These are phyloP conservation scores for Hydractinia symbiolongicarpus DNA, from an alignment of 30 jellyfish, hydroid and myxozoan genomes.

Conservation along the genomic window DNA sequence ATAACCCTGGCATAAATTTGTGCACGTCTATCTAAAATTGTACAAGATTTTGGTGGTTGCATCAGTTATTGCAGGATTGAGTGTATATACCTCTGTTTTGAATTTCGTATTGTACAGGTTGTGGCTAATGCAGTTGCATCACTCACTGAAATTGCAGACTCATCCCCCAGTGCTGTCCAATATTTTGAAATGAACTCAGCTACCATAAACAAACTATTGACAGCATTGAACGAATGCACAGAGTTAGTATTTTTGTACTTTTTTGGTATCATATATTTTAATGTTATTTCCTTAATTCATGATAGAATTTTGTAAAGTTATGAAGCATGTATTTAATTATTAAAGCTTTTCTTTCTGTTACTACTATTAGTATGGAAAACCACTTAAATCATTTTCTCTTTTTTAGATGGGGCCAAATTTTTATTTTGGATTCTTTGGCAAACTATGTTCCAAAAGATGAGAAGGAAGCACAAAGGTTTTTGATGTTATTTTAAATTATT, in stretches of 20 bases:
- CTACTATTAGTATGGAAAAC: too few relatives aligned
- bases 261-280: too few relatives aligned
- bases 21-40: too few relatives aligned
- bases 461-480: constrained; percentile 92
- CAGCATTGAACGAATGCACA: constrained; percentile 94
- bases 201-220: constrained; percentile 73
- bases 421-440: constrained; percentile 91
- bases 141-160: constrained; percentile 83
- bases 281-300: too few relatives aligned
- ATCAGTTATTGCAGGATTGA: too few relatives aligned
- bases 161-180: constrained; percentile 74
- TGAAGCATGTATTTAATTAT: too few relatives aligned
- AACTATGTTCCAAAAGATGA: constrained; percentile 83
- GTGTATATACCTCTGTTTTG: not conserved
- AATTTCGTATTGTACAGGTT: constrained; percentile 37
- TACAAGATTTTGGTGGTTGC: too few relatives aligned
- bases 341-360: too few relatives aligned
- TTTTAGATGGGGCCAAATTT: constrained; percentile 97
- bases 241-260: constrained; percentile 53
- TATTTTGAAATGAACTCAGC: constrained; percentile 85
- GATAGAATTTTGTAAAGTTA: too few relatives aligned
- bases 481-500: not conserved
- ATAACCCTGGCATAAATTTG: too few relatives aligned
- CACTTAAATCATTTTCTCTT: not conserved
- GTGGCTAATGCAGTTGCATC: constrained; percentile 99